Percentiles rank a stretch among this genome's conserved stretches.
Conservation (phyloP, 2,113 vertebrate species). For the Ophiodon elongatus region DNA sequence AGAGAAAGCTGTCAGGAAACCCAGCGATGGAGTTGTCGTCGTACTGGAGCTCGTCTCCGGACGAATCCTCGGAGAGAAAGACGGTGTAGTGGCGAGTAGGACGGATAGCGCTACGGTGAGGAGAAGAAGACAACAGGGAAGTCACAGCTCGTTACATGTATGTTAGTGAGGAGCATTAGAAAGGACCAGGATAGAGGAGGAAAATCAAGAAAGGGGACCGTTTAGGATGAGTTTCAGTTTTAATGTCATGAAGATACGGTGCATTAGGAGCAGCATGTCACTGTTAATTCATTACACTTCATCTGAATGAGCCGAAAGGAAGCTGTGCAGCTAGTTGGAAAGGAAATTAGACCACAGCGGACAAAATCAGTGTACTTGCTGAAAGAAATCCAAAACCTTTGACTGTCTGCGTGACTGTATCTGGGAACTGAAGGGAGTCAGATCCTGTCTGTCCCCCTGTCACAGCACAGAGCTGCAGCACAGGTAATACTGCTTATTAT, state of each 20-base stretch:
- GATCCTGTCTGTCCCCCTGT: no score
- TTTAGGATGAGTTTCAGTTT: not conserved
- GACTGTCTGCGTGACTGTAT: not conserved
- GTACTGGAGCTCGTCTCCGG: slow-evolving; percentile 93
- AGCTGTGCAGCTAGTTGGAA: not conserved
- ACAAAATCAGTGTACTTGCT: not conserved
- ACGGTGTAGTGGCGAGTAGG: slow-evolving; percentile 97
- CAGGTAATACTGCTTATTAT: not conserved
- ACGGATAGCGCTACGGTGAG: slow-evolving; percentile 88
- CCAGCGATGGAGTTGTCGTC: slow-evolving; percentile 90
- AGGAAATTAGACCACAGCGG: not conserved
- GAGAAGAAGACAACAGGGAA: slow-evolving; percentile 42
- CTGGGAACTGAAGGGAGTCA: no score
- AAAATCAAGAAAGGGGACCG: not conserved
- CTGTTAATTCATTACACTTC: not conserved
- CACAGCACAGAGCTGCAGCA: no score
- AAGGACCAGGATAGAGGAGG: not conserved
- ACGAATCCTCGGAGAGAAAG: slow-evolving; percentile 98
- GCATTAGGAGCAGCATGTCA: slow-evolving; percentile 3
- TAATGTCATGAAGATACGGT: not conserved
- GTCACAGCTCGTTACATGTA: slow-evolving; percentile 9
- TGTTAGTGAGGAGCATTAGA: not conserved
- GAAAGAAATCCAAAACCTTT: not conserved
- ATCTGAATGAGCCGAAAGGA: slow-evolving; percentile 6
- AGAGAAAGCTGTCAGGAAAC: slow-evolving; percentile 96